Percentiles rank a stretch among this genome's conserved stretches.
phyloP scores from a whole-genome alignment of 2,888 invertebrate genomes.

The Callinectes sapidus region DNA sequence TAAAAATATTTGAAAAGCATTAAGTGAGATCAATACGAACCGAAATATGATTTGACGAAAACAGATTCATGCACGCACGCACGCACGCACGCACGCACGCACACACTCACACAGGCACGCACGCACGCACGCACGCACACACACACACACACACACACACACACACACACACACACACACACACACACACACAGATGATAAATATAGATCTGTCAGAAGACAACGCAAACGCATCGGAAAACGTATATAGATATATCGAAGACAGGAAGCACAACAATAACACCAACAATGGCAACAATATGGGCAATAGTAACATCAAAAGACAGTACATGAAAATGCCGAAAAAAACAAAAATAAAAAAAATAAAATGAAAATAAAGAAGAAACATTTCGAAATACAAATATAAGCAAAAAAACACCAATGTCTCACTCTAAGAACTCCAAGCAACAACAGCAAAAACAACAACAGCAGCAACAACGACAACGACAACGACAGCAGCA shows the following conservation, averaged over 20 bases:
- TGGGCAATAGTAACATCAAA: background rate
- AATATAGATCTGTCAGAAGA: background rate
- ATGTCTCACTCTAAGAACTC: background rate
- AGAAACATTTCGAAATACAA: background rate
- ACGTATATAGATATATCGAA: background rate
- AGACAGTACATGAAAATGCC: background rate
- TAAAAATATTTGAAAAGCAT: background rate
- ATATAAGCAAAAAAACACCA: background rate
- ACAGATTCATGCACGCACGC: background rate
- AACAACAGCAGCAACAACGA: too few species aligned
- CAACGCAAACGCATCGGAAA: background rate
- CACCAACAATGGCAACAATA: background rate
- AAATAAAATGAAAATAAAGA: background rate
- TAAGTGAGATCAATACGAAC: background rate
- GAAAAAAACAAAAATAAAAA: too few species aligned
- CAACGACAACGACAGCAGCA: background rate
- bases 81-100: background rate
- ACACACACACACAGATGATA: background rate
- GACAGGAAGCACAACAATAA: background rate
- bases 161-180: background rate
- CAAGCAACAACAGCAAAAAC: background rate
- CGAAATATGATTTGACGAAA: background rate
- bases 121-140: background rate
- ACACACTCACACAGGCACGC: constrained; percentile 7
- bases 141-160: too few species aligned